Percentiles rank a stretch among this genome's conserved stretches.
Conservation (phyloP, 1,140 invertebrate species). For the Pomacea maculata region DNA sequence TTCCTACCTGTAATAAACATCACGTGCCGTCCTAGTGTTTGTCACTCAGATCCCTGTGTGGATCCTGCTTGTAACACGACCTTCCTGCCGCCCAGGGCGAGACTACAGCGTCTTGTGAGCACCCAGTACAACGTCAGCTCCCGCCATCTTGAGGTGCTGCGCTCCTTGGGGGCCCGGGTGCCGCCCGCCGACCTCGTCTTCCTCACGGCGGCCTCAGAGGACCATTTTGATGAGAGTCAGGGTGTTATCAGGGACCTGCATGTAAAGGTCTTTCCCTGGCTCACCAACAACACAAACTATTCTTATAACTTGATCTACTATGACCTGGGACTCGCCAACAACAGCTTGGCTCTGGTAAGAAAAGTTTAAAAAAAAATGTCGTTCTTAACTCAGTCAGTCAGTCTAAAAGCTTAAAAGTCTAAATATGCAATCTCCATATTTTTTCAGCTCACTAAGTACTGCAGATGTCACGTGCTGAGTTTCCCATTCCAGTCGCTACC, state of each 20-base stretch:
- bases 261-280: slow-evolving; percentile 13
- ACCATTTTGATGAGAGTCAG: slow-evolving; percentile 20
- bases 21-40: background rate
- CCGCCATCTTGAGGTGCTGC: background rate
- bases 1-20: background rate
- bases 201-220: slow-evolving; percentile 16
- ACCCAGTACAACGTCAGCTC: background rate
- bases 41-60: background rate
- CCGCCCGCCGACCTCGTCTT: slow-evolving; percentile 12
- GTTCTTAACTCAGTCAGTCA: too few species aligned
- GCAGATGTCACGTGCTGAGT: slow-evolving; percentile 1
- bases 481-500: slow-evolving; percentile 7
- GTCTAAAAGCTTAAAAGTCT: too few species aligned
- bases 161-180: background rate
- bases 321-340: background rate
- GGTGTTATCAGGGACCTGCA: slow-evolving; percentile 19
- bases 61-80: background rate
- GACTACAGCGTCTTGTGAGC: background rate
- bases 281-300: background rate
- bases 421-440: background rate
- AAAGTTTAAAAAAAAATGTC: too few species aligned
- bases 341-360: slow-evolving; percentile 1
- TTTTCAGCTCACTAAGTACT: slow-evolving; percentile 14
- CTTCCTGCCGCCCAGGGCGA: background rate
- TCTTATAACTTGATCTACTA: slow-evolving; percentile 9